phyloP scores from a whole-genome alignment of 2,113 vertebrate genomes.

The Siphamia tubifer region DNA sequence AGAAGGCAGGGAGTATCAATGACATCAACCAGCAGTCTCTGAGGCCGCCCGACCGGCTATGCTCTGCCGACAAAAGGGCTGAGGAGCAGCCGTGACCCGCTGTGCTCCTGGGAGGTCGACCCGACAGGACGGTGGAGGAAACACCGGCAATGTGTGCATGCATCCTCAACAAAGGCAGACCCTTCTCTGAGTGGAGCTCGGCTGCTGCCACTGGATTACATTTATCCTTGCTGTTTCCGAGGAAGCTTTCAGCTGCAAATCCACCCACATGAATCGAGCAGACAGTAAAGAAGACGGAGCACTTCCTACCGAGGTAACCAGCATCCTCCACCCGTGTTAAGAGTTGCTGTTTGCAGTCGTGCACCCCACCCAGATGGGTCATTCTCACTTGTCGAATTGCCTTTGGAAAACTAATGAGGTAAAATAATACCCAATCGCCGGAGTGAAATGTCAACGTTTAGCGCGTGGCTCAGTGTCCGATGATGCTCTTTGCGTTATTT shows the following conservation, averaged over 20 bases:
- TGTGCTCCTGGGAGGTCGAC: conserved; percentile 30
- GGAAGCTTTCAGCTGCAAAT: conserved; percentile 66
- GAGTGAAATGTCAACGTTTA: background rate
- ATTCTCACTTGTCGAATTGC: conserved; percentile 26
- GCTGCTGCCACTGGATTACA: conserved; percentile 67
- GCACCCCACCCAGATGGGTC: conserved; percentile 58
- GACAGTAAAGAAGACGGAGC: conserved; percentile 63
- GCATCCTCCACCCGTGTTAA: background rate
- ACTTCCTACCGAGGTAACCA: conserved; percentile 64
- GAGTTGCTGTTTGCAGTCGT: background rate
- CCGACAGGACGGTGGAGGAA: background rate
- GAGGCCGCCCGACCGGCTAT: conserved; percentile 61
- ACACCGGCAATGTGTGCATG: conserved; percentile 58
- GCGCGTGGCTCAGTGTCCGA: background rate
- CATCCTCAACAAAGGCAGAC: conserved; percentile 53
- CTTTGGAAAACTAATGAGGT: conserved; percentile 11
- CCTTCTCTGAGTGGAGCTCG: conserved; percentile 48
- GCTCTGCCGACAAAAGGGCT: conserved; percentile 58
- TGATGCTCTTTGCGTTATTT: background rate
- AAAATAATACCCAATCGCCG: background rate
- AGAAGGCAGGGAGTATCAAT: conserved; percentile 73
- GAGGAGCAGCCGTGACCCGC: conserved; percentile 58
- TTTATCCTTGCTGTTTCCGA: conserved; percentile 40
- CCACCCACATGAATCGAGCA: conserved; percentile 71
- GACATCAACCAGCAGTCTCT: conserved; percentile 73